A percentile compares a stretch with the other conserved stretches of the same genome.
Conservation (phyloP, 2,888 invertebrate genomes). For the Kuschelorhynchus macadamiae region DNA sequence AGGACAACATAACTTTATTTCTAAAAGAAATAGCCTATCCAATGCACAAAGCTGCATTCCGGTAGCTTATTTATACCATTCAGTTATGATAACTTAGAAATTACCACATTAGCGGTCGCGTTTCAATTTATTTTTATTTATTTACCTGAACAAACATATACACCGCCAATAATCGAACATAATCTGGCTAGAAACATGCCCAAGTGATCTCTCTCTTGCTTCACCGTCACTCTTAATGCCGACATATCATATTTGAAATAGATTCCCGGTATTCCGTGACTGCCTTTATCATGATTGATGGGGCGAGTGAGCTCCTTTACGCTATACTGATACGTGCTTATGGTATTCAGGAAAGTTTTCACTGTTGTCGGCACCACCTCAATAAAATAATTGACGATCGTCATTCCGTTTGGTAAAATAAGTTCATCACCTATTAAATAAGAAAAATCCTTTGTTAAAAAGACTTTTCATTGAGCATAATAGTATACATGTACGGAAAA, state of each 20-base stretch:
- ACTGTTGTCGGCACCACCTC: constrained; percentile 97
- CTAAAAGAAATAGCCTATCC: not conserved
- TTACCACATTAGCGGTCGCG: no score
- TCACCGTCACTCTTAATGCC: constrained; percentile 87
- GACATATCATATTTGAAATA: constrained; percentile 97
- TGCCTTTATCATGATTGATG: constrained; percentile 81
- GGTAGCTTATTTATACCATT: not conserved
- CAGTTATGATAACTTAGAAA: not conserved
- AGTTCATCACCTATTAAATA: constrained; percentile 38
- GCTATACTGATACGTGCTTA: constrained; percentile 93
- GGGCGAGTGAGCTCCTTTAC: constrained; percentile 91
- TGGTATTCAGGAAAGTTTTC: constrained; percentile 80
- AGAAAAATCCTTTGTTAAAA: not conserved
- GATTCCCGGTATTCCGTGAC: constrained; percentile 94
- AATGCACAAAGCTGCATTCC: not conserved
- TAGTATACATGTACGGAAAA: not conserved
- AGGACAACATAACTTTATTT: no score
- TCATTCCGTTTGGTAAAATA: constrained; percentile 67
- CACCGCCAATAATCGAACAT: constrained; percentile 93
- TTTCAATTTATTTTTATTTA: no score
- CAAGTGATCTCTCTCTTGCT: constrained; percentile 83
- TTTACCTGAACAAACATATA: constrained; percentile 87
- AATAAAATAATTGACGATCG: constrained; percentile 93
- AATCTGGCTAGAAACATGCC: constrained; percentile 88
- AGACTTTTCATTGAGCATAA: no score